These are phyloP conservation scores for Lysandra coridon DNA, from an alignment of 2,888 invertebrate genomes.

Conservation along the genomic window DNA sequence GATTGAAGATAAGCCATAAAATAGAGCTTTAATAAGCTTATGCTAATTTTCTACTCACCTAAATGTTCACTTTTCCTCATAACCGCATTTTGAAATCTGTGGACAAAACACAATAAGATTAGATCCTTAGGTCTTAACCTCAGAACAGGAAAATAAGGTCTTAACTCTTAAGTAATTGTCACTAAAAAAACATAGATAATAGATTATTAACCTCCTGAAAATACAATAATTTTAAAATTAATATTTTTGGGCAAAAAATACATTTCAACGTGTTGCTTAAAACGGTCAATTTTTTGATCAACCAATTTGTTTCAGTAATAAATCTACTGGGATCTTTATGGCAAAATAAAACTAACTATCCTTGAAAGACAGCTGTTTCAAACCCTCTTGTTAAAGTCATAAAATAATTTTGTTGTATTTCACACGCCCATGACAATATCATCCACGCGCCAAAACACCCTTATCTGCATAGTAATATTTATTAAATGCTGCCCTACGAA, in stretches of 20 bases:
- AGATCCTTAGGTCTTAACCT: neutral
- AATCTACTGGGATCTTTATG: neutral
- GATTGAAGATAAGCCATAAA: conserved; percentile 57
- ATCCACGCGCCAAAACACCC: too few relatives aligned
- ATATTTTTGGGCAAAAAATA: too few relatives aligned
- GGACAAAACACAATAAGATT: conserved; percentile 46
- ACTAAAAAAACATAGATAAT: neutral
- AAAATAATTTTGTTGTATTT: neutral
- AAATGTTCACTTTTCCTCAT: conserved; percentile 64
- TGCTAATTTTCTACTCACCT: conserved; percentile 57
- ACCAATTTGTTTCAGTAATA: too few relatives aligned
- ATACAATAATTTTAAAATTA: too few relatives aligned
- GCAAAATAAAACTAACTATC: neutral
- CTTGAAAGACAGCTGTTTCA: neutral
- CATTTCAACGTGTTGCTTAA: neutral
- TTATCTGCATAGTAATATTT: neutral
- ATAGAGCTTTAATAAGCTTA: conserved; percentile 55
- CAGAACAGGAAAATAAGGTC: too few relatives aligned
- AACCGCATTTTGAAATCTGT: conserved; percentile 67
- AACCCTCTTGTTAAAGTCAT: neutral
- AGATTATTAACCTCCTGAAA: too few relatives aligned
- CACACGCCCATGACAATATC: neutral
- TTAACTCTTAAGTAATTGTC: neutral
- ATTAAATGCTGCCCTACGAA: neutral
- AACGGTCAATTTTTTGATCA: neutral